Evolutionary conservation across 2,113 vertebrate species (phyloP).

Genomic region (Hippocampus barbouri): DNA sequence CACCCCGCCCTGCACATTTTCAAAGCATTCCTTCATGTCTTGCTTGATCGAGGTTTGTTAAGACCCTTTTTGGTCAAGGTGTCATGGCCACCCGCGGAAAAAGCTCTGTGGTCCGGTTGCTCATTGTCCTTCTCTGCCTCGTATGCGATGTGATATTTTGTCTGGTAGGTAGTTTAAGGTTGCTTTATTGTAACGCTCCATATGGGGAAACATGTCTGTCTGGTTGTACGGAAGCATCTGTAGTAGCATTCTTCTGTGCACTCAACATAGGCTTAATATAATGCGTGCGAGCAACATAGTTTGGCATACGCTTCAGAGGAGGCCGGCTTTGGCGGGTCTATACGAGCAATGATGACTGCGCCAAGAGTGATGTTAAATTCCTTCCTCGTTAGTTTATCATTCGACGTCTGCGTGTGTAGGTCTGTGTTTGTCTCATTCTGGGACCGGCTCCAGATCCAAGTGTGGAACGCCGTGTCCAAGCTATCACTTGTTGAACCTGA

Average conservation of each 20-base stretch:
- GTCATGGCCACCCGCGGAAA: conserved; percentile 33
- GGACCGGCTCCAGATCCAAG: conserved; percentile 43
- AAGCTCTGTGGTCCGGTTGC: conserved; percentile 1
- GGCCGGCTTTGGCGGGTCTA: conserved; percentile 18
- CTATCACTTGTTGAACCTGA: conserved; percentile 36
- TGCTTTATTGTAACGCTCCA: neutral
- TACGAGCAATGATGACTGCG: conserved; percentile 28
- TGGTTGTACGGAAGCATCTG: neutral
- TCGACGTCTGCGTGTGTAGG: conserved; percentile 38
- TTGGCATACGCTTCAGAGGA: conserved; percentile 46
- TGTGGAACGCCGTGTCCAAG: conserved; percentile 32
- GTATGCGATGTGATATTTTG: conserved; percentile 11
- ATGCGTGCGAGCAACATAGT: conserved; percentile 17
- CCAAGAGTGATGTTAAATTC: conserved; percentile 50
- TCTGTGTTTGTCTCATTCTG: conserved; percentile 27
- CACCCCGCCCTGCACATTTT: conserved; percentile 6
- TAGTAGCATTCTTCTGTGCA: conserved; percentile 48
- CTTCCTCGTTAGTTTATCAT: conserved; percentile 51
- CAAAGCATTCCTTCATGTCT: conserved; percentile 20
- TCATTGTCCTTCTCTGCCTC: conserved; percentile 4
- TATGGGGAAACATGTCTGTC: neutral
- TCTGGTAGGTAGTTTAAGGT: neutral
- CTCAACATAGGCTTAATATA: conserved; percentile 16
- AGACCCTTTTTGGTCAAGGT: conserved; percentile 8
- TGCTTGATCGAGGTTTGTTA: conserved; percentile 23